phyloP scores from a whole-genome alignment of 1,140 invertebrate genomes.

The Drosophila yakuba region DNA sequence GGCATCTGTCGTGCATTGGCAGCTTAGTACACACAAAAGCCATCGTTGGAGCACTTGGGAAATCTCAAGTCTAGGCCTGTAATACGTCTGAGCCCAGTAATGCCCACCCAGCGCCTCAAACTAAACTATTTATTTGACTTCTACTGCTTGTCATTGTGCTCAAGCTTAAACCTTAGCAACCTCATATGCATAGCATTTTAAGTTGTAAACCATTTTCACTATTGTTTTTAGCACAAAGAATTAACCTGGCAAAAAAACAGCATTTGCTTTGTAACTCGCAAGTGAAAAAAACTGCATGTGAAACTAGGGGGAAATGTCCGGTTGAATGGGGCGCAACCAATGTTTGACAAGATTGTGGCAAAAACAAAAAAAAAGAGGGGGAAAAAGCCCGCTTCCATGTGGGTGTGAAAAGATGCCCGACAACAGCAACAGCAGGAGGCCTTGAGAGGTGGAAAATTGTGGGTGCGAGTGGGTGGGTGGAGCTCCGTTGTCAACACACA shows the following conservation, averaged over 20 bases:
- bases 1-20: conserved; percentile 35
- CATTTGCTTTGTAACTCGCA: neutral
- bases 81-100: neutral
- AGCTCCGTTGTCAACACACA: conserved; percentile 8
- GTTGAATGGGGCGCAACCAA: conserved; percentile 8
- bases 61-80: neutral
- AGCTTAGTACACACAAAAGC: conserved; percentile 7
- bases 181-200: no score
- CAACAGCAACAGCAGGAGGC: conserved; percentile 31
- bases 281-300: conserved; percentile 1
- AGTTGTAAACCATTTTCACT: neutral
- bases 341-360: conserved; percentile 29
- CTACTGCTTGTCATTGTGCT: no score
- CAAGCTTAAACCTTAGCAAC: no score
- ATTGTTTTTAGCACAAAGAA: neutral
- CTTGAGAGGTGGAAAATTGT: conserved; percentile 13
- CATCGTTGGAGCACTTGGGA: neutral
- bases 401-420: conserved; percentile 36
- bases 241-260: neutral
- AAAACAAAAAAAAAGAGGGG: conserved; percentile 2
- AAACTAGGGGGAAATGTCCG: neutral
- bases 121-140: neutral
- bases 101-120: neutral
- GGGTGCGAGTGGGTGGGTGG: neutral
- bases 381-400: conserved; percentile 9